Evolutionary conservation across 1,140 invertebrate genomes (phyloP).

Genomic region (Drosophila ambigua): DNA sequence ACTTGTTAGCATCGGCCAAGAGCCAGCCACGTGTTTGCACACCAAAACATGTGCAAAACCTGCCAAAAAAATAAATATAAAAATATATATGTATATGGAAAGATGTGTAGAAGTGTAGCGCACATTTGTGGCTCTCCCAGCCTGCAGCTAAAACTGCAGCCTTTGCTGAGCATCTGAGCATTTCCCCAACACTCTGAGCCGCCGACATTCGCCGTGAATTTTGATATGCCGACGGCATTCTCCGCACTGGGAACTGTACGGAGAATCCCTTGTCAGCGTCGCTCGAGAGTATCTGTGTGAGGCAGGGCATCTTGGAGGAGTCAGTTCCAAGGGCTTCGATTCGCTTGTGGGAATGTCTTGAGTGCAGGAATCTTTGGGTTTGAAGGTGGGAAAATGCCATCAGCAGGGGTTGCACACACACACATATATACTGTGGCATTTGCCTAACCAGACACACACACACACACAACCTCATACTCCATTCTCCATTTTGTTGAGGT

Average conservation of each 20-base stretch:
- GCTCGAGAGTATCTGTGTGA: too few relatives aligned
- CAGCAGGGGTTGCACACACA: constrained; percentile 25
- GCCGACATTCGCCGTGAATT: too few relatives aligned
- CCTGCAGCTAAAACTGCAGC: too few relatives aligned
- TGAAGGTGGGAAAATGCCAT: neutral
- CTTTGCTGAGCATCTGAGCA: too few relatives aligned
- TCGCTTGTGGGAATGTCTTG: constrained; percentile 6
- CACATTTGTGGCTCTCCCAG: too few relatives aligned
- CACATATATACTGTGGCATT: neutral
- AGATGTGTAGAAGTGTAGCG: neutral
- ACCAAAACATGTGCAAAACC: too few relatives aligned
- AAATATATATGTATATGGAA: neutral
- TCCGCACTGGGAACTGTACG: too few relatives aligned
- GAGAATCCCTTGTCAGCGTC: too few relatives aligned
- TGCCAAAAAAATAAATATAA: neutral
- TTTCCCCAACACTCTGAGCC: too few relatives aligned
- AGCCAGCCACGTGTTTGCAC: constrained; percentile 43
- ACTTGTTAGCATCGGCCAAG: constrained; percentile 59
- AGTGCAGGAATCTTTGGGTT: constrained; percentile 1
- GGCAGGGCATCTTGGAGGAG: too few relatives aligned
- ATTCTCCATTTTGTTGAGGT: constrained; percentile 61
- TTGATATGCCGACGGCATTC: too few relatives aligned
- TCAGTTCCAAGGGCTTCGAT: too few relatives aligned
- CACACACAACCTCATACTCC: constrained; percentile 51
- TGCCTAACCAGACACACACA: neutral